phyloP scores from a whole-genome alignment of 37 sponge, comb jelly and placozoan genomes.

The Hexactinellida sp. region DNA sequence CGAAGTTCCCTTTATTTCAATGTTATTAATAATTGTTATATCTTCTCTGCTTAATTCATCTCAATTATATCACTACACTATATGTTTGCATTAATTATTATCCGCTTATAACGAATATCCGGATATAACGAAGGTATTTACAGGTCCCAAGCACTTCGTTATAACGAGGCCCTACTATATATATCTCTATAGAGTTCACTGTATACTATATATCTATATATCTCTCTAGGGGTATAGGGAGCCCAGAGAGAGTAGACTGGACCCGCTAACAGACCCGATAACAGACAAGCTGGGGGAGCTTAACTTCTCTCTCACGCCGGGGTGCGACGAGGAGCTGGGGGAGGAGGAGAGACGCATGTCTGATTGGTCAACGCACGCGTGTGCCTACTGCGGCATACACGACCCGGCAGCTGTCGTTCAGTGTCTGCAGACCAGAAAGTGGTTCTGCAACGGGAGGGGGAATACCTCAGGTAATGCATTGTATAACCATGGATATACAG shows the following conservation, averaged over 20 bases:
- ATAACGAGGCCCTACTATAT: no score
- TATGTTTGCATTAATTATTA: no score
- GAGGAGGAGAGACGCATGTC: neutral
- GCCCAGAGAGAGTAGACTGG: neutral
- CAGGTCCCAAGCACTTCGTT: no score
- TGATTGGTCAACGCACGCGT: slow-evolving; percentile 9
- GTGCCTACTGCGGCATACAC: slow-evolving; percentile 87
- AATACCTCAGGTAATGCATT: slow-evolving; percentile 82
- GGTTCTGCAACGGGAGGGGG: slow-evolving; percentile 98
- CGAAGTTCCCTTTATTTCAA: no score
- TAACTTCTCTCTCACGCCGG: slow-evolving; percentile 14
- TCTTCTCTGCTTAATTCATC: no score
- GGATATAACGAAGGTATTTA: no score
- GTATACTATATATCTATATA: neutral
- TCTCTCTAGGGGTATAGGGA: neutral
- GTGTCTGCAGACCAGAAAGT: slow-evolving; percentile 78
- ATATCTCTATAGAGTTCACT: neutral
- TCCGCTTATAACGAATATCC: no score
- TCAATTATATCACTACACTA: no score
- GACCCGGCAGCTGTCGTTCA: slow-evolving; percentile 89
- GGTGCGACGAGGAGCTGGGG: neutral
- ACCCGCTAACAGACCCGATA: neutral
- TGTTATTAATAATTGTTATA: no score
- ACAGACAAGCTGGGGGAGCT: neutral
- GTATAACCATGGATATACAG: no score